Evolutionary conservation across 2,888 invertebrate genomes (phyloP), one percentile per base, ranked within the genome.

Genomic region (Drosophila subsilvestris): DNA sequence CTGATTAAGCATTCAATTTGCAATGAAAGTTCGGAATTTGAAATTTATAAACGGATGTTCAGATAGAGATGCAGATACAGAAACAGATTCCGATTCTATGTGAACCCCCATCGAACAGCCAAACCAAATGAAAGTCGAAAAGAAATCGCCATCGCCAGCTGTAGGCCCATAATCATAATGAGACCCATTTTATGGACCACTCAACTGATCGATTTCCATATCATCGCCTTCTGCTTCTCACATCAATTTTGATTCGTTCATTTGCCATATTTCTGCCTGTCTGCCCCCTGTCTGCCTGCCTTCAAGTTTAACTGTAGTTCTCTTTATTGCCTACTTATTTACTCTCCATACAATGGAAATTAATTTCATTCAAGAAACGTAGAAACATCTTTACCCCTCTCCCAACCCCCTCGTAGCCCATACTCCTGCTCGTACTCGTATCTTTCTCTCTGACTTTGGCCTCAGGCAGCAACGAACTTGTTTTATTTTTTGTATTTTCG

Each of bases 291-390:
- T 32, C 63, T 37, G 37, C 27, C 22, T 56, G 44, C 4, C 10
- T 10, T 3, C 22, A 3, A 22, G 18, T 29, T 29, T 55, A 70
- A 56, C 73, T 68, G 63, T 53, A 55, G 51, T 56, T 42, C 20
- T 63, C 54, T 68, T 87, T 84, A 77, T 70, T 80, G 68, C 75
- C 58, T 49, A 58, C 56, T 57, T 63, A 67, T 76, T 79, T 75
- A 82, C 82, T 65, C 53, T 54, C 42, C 27, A 70, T 58, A 88
- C 83, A 88, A 83, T 86, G 66, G 80, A 83, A 88, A 83, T 86
- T 83, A 88, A 83, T 83, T 83, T 83, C 83, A 88, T 83, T 83
- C 88, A 83, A 80, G 72, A 75, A 83, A 70, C 81, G 71, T 43
- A 63, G 71, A 74, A 74, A 73, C 66, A 74, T 74, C 74, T 57